These are phyloP conservation scores for Phallusia fumigata DNA, from an alignment of 23 tunicate species.

Conservation along the genomic window DNA sequence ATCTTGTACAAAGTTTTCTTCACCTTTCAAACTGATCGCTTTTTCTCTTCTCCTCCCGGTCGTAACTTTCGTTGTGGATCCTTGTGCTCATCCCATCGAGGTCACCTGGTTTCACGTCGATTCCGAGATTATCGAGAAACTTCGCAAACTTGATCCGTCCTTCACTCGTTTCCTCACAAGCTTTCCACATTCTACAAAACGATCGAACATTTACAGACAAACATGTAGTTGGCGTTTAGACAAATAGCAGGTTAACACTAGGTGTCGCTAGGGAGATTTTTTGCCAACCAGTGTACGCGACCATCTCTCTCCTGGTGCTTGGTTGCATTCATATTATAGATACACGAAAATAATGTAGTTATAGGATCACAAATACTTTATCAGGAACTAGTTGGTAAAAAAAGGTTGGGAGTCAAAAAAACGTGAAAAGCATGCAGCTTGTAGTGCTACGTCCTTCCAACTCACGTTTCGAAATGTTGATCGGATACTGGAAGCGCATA, in stretches of 20 bases:
- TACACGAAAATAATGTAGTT: too few species aligned
- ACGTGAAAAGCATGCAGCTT: too few species aligned
- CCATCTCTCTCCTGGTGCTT: too few species aligned
- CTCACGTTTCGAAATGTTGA: slow-evolving; percentile 71
- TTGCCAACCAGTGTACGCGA: too few species aligned
- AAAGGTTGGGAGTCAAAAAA: too few species aligned
- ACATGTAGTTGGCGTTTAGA: neutral
- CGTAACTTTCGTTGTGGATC: slow-evolving; percentile 72
- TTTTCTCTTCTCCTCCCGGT: slow-evolving; percentile 54
- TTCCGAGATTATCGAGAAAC: slow-evolving; percentile 65
- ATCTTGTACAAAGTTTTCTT: too few species aligned
- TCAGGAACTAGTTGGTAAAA: too few species aligned
- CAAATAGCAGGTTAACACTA: neutral
- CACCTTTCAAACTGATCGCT: slow-evolving; percentile 62
- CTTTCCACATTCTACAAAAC: slow-evolving; percentile 55
- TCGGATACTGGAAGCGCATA: slow-evolving; percentile 75
- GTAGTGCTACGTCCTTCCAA: too few species aligned
- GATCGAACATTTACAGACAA: neutral
- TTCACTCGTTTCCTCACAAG: slow-evolving; percentile 38
- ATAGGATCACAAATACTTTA: too few species aligned
- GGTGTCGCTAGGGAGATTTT: too few species aligned
- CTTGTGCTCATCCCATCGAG: slow-evolving; percentile 79
- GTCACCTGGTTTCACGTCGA: slow-evolving; percentile 92
- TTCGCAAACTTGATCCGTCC: slow-evolving; percentile 55
- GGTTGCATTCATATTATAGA: too few species aligned